Conservation (phyloP, 2,113 vertebrate species). For the Laticauda colubrina region DNA sequence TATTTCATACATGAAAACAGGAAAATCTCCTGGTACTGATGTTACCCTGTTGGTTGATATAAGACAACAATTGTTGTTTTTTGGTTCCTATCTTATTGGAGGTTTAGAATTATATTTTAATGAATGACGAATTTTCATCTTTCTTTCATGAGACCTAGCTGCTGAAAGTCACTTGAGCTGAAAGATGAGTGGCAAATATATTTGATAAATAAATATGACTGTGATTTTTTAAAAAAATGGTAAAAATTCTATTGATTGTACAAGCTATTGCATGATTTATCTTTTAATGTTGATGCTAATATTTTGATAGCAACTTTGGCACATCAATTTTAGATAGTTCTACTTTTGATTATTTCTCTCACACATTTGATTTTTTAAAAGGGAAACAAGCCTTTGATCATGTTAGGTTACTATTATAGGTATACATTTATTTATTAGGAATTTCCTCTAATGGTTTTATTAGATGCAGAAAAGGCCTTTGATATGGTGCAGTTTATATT, state of each 20-base stretch:
- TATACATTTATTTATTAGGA: background rate
- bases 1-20: background rate
- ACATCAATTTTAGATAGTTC: background rate
- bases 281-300: background rate
- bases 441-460: background rate
- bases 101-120: background rate
- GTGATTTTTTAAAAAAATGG: background rate
- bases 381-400: background rate
- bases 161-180: background rate
- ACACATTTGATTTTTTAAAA: background rate
- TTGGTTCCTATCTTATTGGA: background rate
- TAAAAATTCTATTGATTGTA: background rate
- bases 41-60: background rate
- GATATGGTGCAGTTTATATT: background rate
- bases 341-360: background rate
- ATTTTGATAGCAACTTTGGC: background rate
- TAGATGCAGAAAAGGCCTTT: background rate
- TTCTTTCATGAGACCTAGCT: background rate
- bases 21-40: background rate
- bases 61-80: background rate
- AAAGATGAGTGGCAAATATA: background rate
- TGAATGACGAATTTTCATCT: background rate
- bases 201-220: background rate
- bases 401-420: background rate
- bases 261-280: background rate